Evolutionary conservation across 1,140 invertebrate species (phyloP), one percentile per base, ranked within the genome.

Genomic region (Agraylea sexmaculata): DNA sequence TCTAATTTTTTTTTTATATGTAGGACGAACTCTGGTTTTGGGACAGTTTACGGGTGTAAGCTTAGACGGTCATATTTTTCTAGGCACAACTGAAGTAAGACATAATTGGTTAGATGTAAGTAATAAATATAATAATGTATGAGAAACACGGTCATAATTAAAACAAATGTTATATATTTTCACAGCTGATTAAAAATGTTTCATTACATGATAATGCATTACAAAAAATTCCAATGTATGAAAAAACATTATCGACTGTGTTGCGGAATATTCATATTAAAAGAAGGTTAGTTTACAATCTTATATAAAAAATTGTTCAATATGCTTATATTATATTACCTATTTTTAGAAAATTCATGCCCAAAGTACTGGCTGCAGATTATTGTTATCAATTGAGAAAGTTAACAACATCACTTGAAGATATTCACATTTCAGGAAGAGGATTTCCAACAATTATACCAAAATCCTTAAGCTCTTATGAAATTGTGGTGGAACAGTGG

Each of bases 401-500:
- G 52, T 59, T 94, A 16, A 85, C 79, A 1, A 90, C 85, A 2
- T 79, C 83, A 4, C 65, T 92, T 7, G 83, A 79, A 16, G 86
- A 90, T 65, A 87, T 82, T 56, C 68, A 77, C 30, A 77, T 80
- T 25, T 57, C 60, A 0, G 66, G 71, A 22, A 69, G 69, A 35
- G 74, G 69, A 17, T 87, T 80, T 56, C 85, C 87, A 1, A 62
- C 66, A 30, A 54, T 60, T 4, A 86, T 87, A 76, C 85, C 87
- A 0, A 57, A 71, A 23, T 69, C 69, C 36, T 62, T 92, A 1
- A 64, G 69, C 1, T 62, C 80, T 52, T 83, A 79, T 59, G 80
- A 90, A 65, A 77, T 93, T 30, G 87, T 91, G n/a, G 83, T 92
- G 13, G 87, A 92, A 71, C 82, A 81, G 78, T 87, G 69, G 75